Evolutionary conservation across 2,797 vertebrate species (phyloP).

Genomic region (Argya squamiceps): DNA sequence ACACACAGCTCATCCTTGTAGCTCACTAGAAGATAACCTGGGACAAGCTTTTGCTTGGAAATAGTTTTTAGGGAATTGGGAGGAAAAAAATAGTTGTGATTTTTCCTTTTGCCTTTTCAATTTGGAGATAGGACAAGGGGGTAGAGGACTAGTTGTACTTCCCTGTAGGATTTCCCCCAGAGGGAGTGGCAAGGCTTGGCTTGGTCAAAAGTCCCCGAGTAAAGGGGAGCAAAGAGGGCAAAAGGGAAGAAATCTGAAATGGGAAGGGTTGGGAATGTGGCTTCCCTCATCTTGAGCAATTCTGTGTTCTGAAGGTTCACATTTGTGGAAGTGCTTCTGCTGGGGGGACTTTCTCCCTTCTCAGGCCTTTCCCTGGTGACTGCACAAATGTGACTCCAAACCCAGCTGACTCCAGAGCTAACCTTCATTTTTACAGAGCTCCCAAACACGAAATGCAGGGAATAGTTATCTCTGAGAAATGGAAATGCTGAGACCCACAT

Average conservation of each 20-base stretch:
- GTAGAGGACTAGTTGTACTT: background rate
- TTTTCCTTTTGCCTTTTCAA: background rate
- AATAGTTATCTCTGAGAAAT: background rate
- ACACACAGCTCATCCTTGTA: background rate
- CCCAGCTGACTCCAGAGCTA: background rate
- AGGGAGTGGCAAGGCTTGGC: background rate
- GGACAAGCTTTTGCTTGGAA: background rate
- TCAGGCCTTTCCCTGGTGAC: background rate
- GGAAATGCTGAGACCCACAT: background rate
- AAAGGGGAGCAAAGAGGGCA: background rate
- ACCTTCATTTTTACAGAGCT: background rate
- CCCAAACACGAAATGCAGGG: background rate
- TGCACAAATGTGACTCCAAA: background rate
- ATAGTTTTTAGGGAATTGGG: background rate
- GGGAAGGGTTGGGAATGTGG: background rate
- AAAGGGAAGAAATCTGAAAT: background rate
- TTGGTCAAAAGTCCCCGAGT: background rate
- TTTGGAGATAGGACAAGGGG: background rate
- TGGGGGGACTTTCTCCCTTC: background rate
- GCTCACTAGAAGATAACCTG: background rate
- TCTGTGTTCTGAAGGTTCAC: background rate
- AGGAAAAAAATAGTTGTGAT: rapidly evolving
- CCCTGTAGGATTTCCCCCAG: background rate
- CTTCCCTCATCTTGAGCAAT: background rate
- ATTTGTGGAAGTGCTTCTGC: background rate